phyloP scores from a whole-genome alignment of 2,888 invertebrate species.

The Drosophila flavopinicola region DNA sequence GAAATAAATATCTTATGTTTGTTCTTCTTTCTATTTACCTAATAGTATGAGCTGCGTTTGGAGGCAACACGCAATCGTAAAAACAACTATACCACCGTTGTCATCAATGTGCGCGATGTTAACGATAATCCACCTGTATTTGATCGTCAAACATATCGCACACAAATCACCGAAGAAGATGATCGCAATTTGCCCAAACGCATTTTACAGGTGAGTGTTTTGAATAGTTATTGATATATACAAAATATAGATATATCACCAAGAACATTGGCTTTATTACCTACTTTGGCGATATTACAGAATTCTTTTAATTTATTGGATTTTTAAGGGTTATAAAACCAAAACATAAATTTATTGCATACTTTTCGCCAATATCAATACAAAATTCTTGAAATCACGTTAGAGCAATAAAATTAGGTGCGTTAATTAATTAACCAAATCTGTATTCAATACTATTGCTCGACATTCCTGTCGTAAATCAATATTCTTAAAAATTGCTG shows the following conservation, averaged over 20 bases:
- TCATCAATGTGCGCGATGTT: conserved; percentile 98
- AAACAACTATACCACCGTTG: conserved; percentile 97
- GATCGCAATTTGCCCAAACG: conserved; percentile 97
- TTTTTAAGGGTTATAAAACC: no score
- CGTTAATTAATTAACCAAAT: conserved; percentile 4
- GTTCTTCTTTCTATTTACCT: conserved; percentile 32
- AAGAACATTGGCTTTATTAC: no score
- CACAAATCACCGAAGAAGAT: conserved; percentile 97
- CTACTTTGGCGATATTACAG: no score
- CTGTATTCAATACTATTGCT: background rate
- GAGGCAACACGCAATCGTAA: conserved; percentile 97
- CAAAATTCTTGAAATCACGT: no score
- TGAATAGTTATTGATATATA: no score
- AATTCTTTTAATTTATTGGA: no score
- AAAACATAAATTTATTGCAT: conserved; percentile 87
- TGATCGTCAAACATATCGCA: conserved; percentile 96
- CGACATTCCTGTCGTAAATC: conserved; percentile 6
- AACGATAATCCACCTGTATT: conserved; percentile 95
- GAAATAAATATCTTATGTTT: conserved; percentile 17
- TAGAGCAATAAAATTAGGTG: background rate
- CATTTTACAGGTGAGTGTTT: conserved; percentile 93
- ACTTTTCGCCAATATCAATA: conserved; percentile 10
- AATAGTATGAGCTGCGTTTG: conserved; percentile 96
- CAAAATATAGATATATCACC: no score
- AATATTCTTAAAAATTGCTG: conserved; percentile 77